Base-by-base conservation (phyloP, 2,113 vertebrate genomes). In the Ammodramus savannarum region DNA sequence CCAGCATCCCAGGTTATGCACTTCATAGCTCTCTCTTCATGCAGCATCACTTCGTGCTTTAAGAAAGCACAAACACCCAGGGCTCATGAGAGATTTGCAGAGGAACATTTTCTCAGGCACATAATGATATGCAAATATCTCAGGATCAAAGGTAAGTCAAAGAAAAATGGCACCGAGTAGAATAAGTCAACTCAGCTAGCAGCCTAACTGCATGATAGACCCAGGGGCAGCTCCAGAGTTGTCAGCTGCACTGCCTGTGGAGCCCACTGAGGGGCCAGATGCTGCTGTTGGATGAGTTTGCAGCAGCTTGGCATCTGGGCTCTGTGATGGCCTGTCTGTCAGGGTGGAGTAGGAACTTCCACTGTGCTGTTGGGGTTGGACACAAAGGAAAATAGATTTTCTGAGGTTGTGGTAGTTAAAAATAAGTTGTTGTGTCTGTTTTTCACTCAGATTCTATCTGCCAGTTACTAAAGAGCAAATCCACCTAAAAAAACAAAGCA, bases 131-230 rank as follows among this genome's bases (percentile, higher is more conserved):
- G 97, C 96, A 98, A 85, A 97, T 95, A 92, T 77, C 69, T 67
- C 46, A 65, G 93, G 95, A 97, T 96, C 96, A 96, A 96, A 97
- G 95, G 93, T 93, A 92, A 96, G 95, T 79, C 89, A 85, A 84
- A 96, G 94, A 86, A 87, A 97, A 97, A 90, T 74, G 93, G 96
- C 97, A 96, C 46, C 11, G 29, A 84, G 59, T 36, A 79, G 77
- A 91, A 17, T 68, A 94, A 94, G 87, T 92, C 94, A 95, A 78
- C 86, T 55, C 95, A 87, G 92, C 57, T 13, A 72, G 92, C 75
- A 88, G 89, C 63, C 83, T 73, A 18, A 11, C 75, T 80, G 38
- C 61, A 3, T 87, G 97, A 91, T 82, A 90, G 90, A 96, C 89
- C 93, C 93, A 79, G 3, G 7, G 95, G 93, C 87, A 75, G 43